These are phyloP conservation scores for Lepidochitona cinerea DNA, from an alignment of 2,888 invertebrate genomes.

Conservation along the genomic window DNA sequence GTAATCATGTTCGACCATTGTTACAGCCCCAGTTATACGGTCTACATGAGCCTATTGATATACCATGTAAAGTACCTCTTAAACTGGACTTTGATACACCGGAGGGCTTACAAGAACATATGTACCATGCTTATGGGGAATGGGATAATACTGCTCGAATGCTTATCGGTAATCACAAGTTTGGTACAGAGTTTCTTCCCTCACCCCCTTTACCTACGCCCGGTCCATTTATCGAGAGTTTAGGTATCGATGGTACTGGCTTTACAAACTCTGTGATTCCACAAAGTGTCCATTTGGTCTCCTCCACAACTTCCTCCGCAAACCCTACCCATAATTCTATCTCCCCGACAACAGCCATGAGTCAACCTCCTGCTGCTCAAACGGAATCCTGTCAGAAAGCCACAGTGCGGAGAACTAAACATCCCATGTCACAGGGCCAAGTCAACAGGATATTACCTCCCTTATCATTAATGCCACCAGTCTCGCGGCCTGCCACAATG, in stretches of 20 bases:
- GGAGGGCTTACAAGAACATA: conserved; percentile 63
- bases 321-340: not conserved
- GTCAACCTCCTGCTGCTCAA: not conserved
- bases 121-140: conserved; percentile 66
- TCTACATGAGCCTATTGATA: conserved; percentile 55
- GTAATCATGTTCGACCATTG: conserved; percentile 50
- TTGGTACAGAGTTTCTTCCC: conserved; percentile 53
- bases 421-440: not conserved
- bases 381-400: conserved; percentile 5
- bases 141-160: conserved; percentile 64
- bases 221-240: conserved; percentile 32
- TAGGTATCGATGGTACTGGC: conserved; percentile 15
- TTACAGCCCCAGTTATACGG: conserved; percentile 67
- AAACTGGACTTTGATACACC: conserved; percentile 65
- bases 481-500: conserved; percentile 55
- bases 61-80: conserved; percentile 46
- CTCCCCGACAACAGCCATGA: not conserved
- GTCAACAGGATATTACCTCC: not conserved
- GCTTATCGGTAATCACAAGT: conserved; percentile 48
- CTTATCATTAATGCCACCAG: conserved; percentile 25
- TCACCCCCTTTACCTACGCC: conserved; percentile 54
- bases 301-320: not conserved
- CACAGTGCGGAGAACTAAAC: not conserved
- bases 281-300: not conserved
- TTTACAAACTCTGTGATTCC: conserved; percentile 16